Base-by-base conservation (phyloP, 2,113 vertebrate species). In the Calyptomena viridis region DNA sequence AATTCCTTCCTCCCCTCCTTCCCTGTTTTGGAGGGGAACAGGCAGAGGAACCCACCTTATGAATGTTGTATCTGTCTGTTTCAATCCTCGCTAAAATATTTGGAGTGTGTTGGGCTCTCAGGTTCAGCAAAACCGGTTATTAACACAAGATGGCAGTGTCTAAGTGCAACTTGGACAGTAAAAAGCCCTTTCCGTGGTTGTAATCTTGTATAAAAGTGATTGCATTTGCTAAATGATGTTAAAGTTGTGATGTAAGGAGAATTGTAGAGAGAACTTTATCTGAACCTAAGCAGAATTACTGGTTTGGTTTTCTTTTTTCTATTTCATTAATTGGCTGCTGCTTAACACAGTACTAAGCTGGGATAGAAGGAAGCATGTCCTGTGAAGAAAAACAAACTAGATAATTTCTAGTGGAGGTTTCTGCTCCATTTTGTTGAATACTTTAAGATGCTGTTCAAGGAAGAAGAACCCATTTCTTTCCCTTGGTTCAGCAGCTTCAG, bases 121-220 rank as follows among this genome's bases (percentile, higher is more conserved):
- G 17, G 13, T 86, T 88, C 35, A 72, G 47, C 53, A 80, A 53
- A 89, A 35, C 59, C 2, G 1, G 24, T 81, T 42, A 47, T 90
- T 52, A 82, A 92, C 98, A 97, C 96, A 93, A 98, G 98, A 85
- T 97, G 98, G 97, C 97, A 97, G 91, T 98, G 88, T 97, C 79
- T 74, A 85, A 95, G 62, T 95, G 33, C 56, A 72, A 12, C 72
- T 95, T 14, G 5, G 22, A 53, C 71, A 31, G 58, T 21, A 30
- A 68, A 82, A 68, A 68, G 1, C 23, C 6, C 5, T 86, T 71
- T 66, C 24, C 0, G 0, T 50, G 28, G 11, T 60, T 74, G 30
- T 31, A 39, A 28, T 64, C 20, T 30, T 14, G 0, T 47, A 11
- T 18, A 22, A 50, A 64, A 89, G 21, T 6, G 14, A 3, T 53